Percentiles rank a stretch among this genome's conserved stretches.
Evolutionary conservation across 1,140 invertebrate species (phyloP).

Genomic region (Tyrophagus putrescentiae): DNA sequence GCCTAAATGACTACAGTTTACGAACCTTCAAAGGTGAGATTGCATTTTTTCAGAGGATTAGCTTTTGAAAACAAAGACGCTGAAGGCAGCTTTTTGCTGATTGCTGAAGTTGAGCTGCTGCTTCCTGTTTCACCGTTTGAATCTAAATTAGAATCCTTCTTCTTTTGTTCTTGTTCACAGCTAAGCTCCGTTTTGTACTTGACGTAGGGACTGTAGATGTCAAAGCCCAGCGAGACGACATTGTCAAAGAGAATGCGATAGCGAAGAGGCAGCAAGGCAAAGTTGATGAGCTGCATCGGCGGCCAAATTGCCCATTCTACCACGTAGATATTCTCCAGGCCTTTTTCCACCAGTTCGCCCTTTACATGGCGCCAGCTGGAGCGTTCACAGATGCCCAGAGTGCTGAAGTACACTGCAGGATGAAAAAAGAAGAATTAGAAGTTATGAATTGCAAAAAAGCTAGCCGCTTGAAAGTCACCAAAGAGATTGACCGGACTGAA

Average conservation of each 20-base stretch:
- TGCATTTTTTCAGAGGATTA: too few relatives aligned
- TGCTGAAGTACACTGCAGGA: conserved; percentile 18
- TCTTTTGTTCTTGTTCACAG: background rate
- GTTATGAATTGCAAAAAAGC: too few relatives aligned
- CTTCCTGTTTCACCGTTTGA: too few relatives aligned
- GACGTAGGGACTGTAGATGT: conserved; percentile 80
- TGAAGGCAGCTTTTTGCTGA: too few relatives aligned
- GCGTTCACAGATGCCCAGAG: conserved; percentile 21
- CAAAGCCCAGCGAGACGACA: conserved; percentile 71
- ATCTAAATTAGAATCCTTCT: too few relatives aligned
- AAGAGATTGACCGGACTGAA: conserved; percentile 53
- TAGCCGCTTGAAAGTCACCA: conserved; percentile 9
- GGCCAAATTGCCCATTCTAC: conserved; percentile 69
- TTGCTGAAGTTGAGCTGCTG: too few relatives aligned
- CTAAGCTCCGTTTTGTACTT: conserved; percentile 41
- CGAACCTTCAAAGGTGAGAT: too few relatives aligned
- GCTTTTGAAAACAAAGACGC: too few relatives aligned
- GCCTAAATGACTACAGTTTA: too few relatives aligned
- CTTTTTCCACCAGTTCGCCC: conserved; percentile 46
- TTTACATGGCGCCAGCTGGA: conserved; percentile 23
- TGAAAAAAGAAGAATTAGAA: background rate
- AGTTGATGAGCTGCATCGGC: conserved; percentile 65
- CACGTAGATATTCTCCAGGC: conserved; percentile 51
- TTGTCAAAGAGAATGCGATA: conserved; percentile 82
- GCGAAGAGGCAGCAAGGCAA: conserved; percentile 63